These are phyloP conservation scores for Promerops cafer DNA, from an alignment of 2,113 vertebrate species.

Conservation along the genomic window DNA sequence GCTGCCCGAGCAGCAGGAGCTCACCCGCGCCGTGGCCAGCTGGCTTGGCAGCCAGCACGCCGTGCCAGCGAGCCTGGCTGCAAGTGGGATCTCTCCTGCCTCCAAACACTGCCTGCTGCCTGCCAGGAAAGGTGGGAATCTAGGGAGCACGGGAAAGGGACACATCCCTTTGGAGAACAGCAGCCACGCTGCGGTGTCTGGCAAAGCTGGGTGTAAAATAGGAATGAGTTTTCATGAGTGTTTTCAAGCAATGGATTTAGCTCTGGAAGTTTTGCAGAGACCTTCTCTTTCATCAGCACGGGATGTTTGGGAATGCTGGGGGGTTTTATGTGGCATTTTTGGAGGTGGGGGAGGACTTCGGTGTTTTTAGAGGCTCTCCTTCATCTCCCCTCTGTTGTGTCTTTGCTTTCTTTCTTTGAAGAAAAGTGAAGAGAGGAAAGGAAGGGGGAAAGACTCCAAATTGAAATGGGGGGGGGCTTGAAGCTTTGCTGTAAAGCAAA, in stretches of 20 bases:
- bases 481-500: constrained; percentile 48
- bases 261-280: background rate
- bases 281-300: background rate
- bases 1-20: background rate
- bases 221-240: background rate
- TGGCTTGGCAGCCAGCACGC: background rate
- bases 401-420: background rate
- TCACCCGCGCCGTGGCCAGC: background rate
- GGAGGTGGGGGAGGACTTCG: background rate
- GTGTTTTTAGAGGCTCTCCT: constrained; percentile 29
- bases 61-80: background rate
- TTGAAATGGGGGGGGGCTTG: background rate
- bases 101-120: background rate
- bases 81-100: background rate
- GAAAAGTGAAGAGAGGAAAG: background rate
- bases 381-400: background rate
- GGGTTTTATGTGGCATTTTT: background rate
- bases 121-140: background rate
- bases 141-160: rapidly evolving
- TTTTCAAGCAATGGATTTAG: background rate
- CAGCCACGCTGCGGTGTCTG: rapidly evolving
- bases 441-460: background rate
- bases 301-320: background rate
- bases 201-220: background rate
- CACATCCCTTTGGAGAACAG: rapidly evolving